Conservation (phyloP, 2,797 vertebrate genomes). For the Octomys mimax region DNA sequence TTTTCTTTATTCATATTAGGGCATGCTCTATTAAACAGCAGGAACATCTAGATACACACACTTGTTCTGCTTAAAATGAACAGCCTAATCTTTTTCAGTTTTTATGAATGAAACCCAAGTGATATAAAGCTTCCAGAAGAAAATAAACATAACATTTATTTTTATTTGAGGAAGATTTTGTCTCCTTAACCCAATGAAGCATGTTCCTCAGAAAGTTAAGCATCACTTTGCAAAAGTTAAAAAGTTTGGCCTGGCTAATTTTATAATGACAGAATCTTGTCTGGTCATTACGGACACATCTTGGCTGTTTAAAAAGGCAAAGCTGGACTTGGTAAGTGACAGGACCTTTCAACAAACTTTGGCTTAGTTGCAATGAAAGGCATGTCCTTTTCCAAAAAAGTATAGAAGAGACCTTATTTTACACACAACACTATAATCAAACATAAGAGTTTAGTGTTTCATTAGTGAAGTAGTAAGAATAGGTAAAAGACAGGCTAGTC, state of each 20-base stretch:
- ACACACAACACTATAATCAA: conserved; percentile 31
- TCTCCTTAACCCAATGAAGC: neutral
- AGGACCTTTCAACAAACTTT: conserved; percentile 73
- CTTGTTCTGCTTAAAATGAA: conserved; percentile 42
- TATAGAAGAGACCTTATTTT: conserved; percentile 47
- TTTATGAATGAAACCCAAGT: conserved; percentile 68
- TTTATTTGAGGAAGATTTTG: conserved; percentile 14
- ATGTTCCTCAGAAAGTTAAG: conserved; percentile 65
- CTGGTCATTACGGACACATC: conserved; percentile 78
- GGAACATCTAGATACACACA: neutral
- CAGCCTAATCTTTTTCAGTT: conserved; percentile 42
- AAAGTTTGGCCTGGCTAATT: conserved; percentile 75
- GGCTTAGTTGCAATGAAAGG: conserved; percentile 58
- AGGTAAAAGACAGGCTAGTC: conserved; percentile 2
- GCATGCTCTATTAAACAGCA: conserved; percentile 66
- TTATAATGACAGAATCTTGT: conserved; percentile 72
- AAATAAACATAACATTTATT: conserved; percentile 44
- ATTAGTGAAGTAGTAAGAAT: conserved; percentile 38
- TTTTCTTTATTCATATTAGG: conserved; percentile 56
- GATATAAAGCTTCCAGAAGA: conserved; percentile 7
- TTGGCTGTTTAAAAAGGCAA: conserved; percentile 75
- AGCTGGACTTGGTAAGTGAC: conserved; percentile 67
- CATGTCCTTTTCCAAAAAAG: conserved; percentile 35
- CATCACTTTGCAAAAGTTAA: conserved; percentile 69
- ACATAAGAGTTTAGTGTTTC: conserved; percentile 45